Percentiles rank a stretch among this genome's conserved stretches.
Conservation (phyloP, 2,797 vertebrate genomes). For the Dicrostonyx torquatus region DNA sequence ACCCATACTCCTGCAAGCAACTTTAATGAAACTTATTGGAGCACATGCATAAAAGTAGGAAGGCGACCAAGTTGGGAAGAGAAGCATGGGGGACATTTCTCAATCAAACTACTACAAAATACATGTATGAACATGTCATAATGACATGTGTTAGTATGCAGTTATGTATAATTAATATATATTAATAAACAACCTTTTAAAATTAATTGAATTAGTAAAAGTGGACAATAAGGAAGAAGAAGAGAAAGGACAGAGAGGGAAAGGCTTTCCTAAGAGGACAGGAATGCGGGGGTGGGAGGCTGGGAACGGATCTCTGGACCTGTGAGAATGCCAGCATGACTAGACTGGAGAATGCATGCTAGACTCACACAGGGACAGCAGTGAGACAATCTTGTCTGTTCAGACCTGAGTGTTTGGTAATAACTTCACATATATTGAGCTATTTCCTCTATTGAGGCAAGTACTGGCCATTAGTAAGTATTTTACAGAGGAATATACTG, state of each 20-base stretch:
- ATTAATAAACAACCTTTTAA: neutral
- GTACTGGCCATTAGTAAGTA: neutral
- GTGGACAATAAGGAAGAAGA: neutral
- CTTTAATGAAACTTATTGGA: neutral
- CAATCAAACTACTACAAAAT: neutral
- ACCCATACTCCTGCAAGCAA: neutral
- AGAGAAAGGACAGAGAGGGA: neutral
- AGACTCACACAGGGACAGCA: neutral
- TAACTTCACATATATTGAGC: neutral
- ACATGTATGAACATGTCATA: neutral
- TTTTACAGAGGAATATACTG: neutral
- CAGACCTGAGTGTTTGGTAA: neutral
- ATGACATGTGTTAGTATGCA: neutral
- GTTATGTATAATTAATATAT: neutral
- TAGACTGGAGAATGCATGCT: neutral
- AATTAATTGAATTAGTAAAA: neutral
- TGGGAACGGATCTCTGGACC: neutral
- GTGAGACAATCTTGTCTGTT: neutral
- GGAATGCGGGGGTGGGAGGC: neutral
- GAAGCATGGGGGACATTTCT: neutral
- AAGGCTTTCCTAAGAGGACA: neutral
- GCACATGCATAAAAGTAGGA: neutral
- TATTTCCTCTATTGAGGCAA: neutral
- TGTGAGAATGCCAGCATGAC: neutral
- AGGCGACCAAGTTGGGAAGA: neutral